Conservation (phyloP, 1,140 invertebrate species). For the Semibalanus balanoides region DNA sequence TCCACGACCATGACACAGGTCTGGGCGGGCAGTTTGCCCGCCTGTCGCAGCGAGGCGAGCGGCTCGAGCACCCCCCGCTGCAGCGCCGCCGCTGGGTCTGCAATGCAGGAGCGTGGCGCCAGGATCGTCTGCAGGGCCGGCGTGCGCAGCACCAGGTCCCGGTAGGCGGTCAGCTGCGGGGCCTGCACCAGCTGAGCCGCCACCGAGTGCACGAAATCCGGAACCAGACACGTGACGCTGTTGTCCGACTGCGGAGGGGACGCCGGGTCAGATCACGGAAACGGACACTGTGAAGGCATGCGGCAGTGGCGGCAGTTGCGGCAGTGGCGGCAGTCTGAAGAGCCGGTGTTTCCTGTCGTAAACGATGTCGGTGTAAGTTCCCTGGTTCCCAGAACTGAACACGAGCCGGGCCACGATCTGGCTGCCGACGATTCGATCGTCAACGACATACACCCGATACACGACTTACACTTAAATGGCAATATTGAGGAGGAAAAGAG, state of each 20-base stretch:
- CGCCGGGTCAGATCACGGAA: no score
- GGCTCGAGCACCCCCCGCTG: constrained; percentile 79
- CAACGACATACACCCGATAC: no score
- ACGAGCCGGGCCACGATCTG: no score
- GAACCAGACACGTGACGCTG: constrained; percentile 78
- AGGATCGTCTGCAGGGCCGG: constrained; percentile 44
- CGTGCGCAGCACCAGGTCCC: constrained; percentile 69
- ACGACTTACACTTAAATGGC: no score
- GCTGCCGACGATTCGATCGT: no score
- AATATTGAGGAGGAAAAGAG: no score
- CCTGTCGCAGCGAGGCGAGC: constrained; percentile 30
- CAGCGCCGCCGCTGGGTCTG: constrained; percentile 51
- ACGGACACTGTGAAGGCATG: no score
- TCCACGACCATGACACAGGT: constrained; percentile 66
- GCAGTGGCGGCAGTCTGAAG: no score
- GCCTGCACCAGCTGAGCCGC: constrained; percentile 80
- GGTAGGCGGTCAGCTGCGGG: constrained; percentile 68
- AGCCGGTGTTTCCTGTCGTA: no score
- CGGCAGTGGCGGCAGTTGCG: no score
- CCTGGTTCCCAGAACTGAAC: no score
- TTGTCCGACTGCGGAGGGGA: constrained; percentile 50
- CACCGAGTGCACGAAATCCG: constrained; percentile 85
- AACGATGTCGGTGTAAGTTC: no score
- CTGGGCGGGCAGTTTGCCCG: constrained; percentile 51
- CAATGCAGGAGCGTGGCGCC: constrained; percentile 17